These are phyloP conservation scores for Psylliodes chrysocephalus DNA, from an alignment of 2,888 invertebrate genomes.

Conservation along the genomic window DNA sequence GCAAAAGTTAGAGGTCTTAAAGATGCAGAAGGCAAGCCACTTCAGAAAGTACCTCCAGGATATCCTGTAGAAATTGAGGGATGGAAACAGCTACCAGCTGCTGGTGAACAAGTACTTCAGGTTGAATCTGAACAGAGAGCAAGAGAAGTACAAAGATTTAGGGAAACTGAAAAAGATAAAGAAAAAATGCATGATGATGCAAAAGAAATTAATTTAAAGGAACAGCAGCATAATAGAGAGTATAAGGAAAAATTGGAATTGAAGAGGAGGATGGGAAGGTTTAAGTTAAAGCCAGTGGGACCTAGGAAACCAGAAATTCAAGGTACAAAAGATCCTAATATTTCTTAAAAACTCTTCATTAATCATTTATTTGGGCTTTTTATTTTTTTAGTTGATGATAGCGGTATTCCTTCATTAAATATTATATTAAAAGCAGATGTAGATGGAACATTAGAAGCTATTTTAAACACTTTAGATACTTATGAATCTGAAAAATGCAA, in stretches of 20 bases:
- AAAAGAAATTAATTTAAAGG: conserved; percentile 73
- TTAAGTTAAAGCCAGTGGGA: conserved; percentile 67
- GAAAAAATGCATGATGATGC: conserved; percentile 73
- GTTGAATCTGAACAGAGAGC: conserved; percentile 67
- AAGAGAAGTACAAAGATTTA: conserved; percentile 53
- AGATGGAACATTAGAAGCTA: conserved; percentile 95
- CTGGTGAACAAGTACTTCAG: conserved; percentile 80
- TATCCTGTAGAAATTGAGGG: conserved; percentile 88
- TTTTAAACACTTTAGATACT: conserved; percentile 88
- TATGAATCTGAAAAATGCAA: conserved; percentile 83
- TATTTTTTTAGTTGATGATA: conserved; percentile 47
- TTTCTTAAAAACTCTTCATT: background rate
- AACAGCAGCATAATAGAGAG: conserved; percentile 71
- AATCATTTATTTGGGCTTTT: background rate
- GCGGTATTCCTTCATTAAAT: conserved; percentile 57
- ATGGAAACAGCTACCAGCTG: conserved; percentile 89
- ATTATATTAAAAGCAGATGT: conserved; percentile 83
- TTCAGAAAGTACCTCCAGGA: conserved; percentile 79
- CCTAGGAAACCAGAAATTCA: conserved; percentile 70
- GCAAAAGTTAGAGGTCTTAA: conserved; percentile 85
- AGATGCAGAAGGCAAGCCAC: conserved; percentile 76
- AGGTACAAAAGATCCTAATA: conserved; percentile 24
- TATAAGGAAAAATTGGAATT: conserved; percentile 72
- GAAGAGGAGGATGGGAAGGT: conserved; percentile 72
- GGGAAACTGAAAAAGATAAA: conserved; percentile 70